Base-by-base conservation (phyloP, 1,140 invertebrate genomes). In the Bombus haemorrhoidalis region DNA sequence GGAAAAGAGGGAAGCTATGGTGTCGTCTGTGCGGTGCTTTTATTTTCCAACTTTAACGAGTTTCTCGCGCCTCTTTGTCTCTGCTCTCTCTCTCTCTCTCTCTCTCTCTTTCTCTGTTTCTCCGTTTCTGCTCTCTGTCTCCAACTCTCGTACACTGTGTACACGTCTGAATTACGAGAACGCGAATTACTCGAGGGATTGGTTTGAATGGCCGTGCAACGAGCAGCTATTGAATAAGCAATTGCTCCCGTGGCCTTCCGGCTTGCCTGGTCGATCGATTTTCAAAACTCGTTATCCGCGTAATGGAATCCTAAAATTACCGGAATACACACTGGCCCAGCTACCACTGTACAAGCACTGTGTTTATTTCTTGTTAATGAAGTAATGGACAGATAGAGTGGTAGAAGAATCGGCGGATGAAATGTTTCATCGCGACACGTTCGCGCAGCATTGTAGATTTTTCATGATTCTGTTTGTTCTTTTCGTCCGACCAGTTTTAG, bases 141-240 rank as follows among this genome's bases (percentile, higher is more conserved):
- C 10, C 10, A 9, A 53, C 47, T 53, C 47, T 53, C 47, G 47
- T 53, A 53, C 18, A 53, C 47, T 41, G 71, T 73, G 71, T 43
- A 41, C 22, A 12, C 18, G 59, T 32, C 37, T 57, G 66, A 78
- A 84, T 78, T 69, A 84, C 82, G 37, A 39, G 82, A 68, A 78
- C 64, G 62, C 75, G 75, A 83, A 84, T 78, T 84, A 84, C 82
- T 84, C 75, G 64, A 57, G 82, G 82, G 82, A 84, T 84, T 69
- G 66, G 47, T 57, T 77, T 84, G 82, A 79, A 84, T 78, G 47
- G 82, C 75, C 62, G 64, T 75, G 47, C 64, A 78, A 78, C 74
- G 82, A 84, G 64, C 64, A 84, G 47, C 82, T 84, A 78, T 84
- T 84, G 82, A 84, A 84, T 84, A 84, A 84, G 82, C 82, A 78